Base-by-base conservation (phyloP, 2,888 invertebrate species). In the Aproaerema taeniolella region DNA sequence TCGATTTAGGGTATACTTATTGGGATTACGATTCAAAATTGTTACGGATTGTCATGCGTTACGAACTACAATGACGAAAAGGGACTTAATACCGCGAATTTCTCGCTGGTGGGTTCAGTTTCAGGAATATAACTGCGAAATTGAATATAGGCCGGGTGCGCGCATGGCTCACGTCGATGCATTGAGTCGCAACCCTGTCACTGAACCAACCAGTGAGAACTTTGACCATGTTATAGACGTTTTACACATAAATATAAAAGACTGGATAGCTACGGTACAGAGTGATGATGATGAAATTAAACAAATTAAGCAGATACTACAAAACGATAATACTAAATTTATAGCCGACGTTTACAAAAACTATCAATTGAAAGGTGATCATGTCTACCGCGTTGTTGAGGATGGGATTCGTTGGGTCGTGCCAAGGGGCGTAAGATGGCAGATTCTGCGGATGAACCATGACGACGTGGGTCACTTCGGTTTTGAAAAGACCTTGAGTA, bases 221-320 rank as follows among this genome's bases (percentile, higher is more conserved):
- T 12, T 13, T 7, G 14, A 12, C 9, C 30, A 30, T 8, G 30
- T 30, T 7, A 12, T 30, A 2, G 30, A 30, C 8, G 13, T 30
- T 5, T 9, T 30, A 8, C 2, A 20, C 7, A 20, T 20, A 6
- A 7, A 20, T 7, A 7, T 20, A 6, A 20, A 20, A 1, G 39
- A 44, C 16, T 49, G 49, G 50, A 1, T 50, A 8, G 17, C 30
- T 6, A 46, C 48, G 7, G 35, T 44, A 31, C 48, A 47, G 40
- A 29, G 37, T 30, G 35, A 38, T 32, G 38, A 49, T 50, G 3
- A 39, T 36, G 32, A 52, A 36, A 15, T 54, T 16, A 39, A 41
- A 11, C 25, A 43, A 7, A 51, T 41, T 11, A 41, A 35, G 41
- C 38, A 4, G 20, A n/a, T n/a, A n/a, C n/a, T n/a, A n/a, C n/a